Percentiles rank a stretch among this genome's conserved stretches.
These are phyloP conservation scores for Sebastolobus alascanus DNA, from an alignment of 2,797 vertebrate genomes.

Conservation along the genomic window DNA sequence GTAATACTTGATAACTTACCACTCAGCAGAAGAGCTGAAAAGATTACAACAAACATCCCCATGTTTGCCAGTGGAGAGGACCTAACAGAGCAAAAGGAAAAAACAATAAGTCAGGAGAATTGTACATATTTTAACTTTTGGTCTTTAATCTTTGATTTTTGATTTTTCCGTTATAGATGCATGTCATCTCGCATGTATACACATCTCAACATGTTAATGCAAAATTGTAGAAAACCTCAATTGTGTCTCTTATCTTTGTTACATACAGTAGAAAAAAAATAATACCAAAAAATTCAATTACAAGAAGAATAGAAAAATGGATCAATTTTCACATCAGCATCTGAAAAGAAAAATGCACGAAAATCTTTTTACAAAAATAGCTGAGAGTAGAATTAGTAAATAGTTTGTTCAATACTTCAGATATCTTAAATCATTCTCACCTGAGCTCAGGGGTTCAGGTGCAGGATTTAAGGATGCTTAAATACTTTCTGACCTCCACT, in stretches of 20 bases:
- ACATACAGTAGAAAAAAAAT: neutral
- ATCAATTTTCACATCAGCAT: neutral
- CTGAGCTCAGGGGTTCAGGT: conserved; percentile 20
- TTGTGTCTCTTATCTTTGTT: neutral
- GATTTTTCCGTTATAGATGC: neutral
- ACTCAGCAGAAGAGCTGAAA: conserved; percentile 50
- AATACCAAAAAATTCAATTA: neutral
- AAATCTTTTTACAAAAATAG: neutral
- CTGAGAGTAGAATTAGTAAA: neutral
- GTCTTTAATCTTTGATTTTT: neutral
- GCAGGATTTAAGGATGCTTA: conserved; percentile 26
- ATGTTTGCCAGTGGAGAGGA: conserved; percentile 36
- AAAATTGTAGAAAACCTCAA: neutral
- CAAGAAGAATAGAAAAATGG: neutral
- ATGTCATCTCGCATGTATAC: neutral
- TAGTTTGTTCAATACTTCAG: neutral
- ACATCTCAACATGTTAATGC: neutral
- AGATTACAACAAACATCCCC: conserved; percentile 25
- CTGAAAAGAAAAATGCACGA: neutral
- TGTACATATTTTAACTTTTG: neutral
- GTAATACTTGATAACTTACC: conserved; percentile 38
- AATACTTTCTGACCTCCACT: conserved; percentile 9
- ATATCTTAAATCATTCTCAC: conserved; percentile 26
- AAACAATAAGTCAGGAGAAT: neutral
- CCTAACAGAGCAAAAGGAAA: conserved; percentile 13